Evolutionary conservation across 2,113 vertebrate genomes (phyloP), one percentile per base, ranked within the genome.

Genomic region (Microtus richardsoni): DNA sequence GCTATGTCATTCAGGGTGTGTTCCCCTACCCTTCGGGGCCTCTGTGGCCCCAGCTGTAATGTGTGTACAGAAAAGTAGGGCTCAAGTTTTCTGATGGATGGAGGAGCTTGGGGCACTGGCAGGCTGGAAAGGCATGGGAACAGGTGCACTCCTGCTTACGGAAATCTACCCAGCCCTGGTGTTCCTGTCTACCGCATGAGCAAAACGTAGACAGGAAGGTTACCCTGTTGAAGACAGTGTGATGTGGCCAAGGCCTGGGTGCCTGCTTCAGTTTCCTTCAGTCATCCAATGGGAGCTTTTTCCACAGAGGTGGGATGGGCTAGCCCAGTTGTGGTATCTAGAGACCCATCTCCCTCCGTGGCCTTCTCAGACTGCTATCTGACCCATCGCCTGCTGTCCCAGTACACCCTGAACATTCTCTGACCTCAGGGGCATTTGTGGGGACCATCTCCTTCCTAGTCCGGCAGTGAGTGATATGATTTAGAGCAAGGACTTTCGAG

Each of bases 401-500:
- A 36, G 21, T 4, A 54, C 24, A 74, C 44, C 75, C 49, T 88
- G 68, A 73, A 16, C 93, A 87, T 70, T n/a, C 80, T 85, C 80
- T 95, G 80, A 91, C 85, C 47, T 95, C 71, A 75, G 77, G 36
- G 62, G 26, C 66, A 22, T 82, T 71, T 33, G 26, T 58, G 28
- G 66, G 84, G 86, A 70, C 66, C 78, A 30, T 28, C 47, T 24
- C 36, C 49, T 91, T 60, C 66, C 78, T 47, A 7, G 66, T 41
- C 44, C 14, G 8, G 75, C 24, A 24, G 28, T 28, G 22, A 84
- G 68, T 24, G 41, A 58, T 49, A 41, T 92, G 92, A 94, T 92
- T 93, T 91, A 89, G 68, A 92, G 90, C 39, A 71, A 74, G 47
- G 44, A 54, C 60, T 92, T 95, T 68, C 47, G 80, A 39, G 80